Conservation (phyloP, 2,888 invertebrate species). For the Habroteleia sp. region DNA sequence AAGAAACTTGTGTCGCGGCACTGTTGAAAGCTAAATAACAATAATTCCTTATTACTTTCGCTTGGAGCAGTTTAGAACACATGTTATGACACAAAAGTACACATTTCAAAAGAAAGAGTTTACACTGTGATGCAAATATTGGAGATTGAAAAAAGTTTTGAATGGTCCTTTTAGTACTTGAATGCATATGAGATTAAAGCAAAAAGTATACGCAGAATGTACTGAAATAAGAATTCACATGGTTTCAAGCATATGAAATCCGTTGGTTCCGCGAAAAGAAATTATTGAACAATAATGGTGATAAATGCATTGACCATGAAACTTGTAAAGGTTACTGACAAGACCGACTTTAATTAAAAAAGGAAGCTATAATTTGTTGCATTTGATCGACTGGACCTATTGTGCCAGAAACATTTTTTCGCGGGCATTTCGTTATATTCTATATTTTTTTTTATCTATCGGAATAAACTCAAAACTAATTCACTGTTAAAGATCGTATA, state of each 20-base stretch:
- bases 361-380: conserved; percentile 17
- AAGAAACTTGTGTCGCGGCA: conserved; percentile 28
- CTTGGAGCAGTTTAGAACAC: conserved; percentile 32
- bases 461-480: background rate
- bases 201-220: no score
- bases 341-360: conserved; percentile 53
- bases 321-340: conserved; percentile 67
- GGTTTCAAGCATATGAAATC: no score
- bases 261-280: no score
- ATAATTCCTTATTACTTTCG: conserved; percentile 47
- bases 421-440: conserved; percentile 14
- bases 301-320: conserved; percentile 72
- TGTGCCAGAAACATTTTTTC: conserved; percentile 20
- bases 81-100: conserved; percentile 51
- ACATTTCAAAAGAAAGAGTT: conserved; percentile 55
- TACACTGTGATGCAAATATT: conserved; percentile 39
- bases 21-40: conserved; percentile 32
- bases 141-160: no score
- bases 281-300: conserved; percentile 66
- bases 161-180: no score
- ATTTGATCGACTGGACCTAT: conserved; percentile 28
- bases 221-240: no score
- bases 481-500: no score
- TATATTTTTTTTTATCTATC: conserved; percentile 10
- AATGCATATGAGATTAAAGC: no score